phyloP scores from a whole-genome alignment of 1,140 invertebrate genomes.

The Sarcophaga peregrina region DNA sequence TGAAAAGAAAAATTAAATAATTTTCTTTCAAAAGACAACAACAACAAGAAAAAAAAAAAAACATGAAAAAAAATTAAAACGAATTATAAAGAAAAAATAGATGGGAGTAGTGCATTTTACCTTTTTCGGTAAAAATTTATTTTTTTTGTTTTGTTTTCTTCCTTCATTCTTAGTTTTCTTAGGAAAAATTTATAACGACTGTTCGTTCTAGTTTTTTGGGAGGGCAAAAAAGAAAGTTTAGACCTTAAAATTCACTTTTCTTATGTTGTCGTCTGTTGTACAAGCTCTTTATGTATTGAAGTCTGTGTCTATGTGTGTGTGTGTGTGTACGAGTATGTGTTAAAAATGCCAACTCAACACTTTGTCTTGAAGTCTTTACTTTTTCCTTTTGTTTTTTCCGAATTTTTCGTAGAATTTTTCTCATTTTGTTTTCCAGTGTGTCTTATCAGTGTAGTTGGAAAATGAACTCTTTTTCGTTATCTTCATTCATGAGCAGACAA shows the following conservation, averaged over 20 bases:
- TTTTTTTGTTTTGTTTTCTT: neutral
- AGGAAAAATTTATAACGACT: no score
- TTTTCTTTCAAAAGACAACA: neutral
- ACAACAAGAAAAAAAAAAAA: no score
- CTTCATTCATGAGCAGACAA: neutral
- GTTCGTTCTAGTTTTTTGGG: no score
- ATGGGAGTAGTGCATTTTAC: neutral
- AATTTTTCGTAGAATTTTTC: neutral
- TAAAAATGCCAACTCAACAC: no score
- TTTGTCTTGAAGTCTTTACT: neutral
- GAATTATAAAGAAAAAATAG: no score
- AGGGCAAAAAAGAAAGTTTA: neutral
- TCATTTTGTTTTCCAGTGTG: neutral
- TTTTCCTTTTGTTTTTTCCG: neutral
- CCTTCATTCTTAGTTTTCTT: no score
- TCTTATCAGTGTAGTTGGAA: neutral
- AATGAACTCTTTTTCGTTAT: slow-evolving; percentile 25
- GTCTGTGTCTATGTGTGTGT: neutral
- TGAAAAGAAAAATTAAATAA: neutral
- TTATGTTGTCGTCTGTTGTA: neutral
- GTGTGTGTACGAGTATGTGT: no score
- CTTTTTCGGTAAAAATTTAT: neutral
- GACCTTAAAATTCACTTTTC: neutral
- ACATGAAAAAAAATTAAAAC: no score
- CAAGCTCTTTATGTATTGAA: neutral